Evolutionary conservation across 2,888 invertebrate species (phyloP).

Genomic region (Heliconius cydno): DNA sequence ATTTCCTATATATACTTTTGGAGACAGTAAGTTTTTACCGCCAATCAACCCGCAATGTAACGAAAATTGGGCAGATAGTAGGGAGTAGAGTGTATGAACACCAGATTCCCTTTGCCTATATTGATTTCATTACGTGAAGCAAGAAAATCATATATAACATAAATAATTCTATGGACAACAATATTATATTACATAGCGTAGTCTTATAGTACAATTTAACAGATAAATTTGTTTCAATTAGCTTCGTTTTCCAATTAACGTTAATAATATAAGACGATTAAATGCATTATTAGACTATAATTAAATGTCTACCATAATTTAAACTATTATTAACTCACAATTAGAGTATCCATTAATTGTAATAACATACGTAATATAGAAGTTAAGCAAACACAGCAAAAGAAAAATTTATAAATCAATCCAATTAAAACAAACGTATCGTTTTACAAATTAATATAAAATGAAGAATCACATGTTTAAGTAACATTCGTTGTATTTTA

Average conservation of each 20-base stretch:
- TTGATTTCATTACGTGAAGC: no score
- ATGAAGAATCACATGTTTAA: constrained; percentile 54
- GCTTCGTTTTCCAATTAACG: background rate
- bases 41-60: no score
- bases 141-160: no score
- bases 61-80: no score
- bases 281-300: background rate
- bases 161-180: no score
- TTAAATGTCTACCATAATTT: background rate
- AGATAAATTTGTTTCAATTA: no score
- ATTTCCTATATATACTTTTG: background rate
- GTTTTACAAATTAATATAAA: constrained; percentile 37
- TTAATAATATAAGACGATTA: background rate
- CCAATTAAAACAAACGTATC: constrained; percentile 25
- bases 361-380: background rate
- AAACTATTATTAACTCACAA: background rate
- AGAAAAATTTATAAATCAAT: background rate
- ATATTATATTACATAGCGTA: no score
- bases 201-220: no score
- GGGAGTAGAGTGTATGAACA: no score
- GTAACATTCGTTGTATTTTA: constrained; percentile 75
- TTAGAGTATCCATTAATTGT: background rate
- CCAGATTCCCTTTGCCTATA: no score
- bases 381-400: background rate
- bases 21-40: background rate